Conservation (phyloP, 2,888 invertebrate species). For the Xanthia icteritia region DNA sequence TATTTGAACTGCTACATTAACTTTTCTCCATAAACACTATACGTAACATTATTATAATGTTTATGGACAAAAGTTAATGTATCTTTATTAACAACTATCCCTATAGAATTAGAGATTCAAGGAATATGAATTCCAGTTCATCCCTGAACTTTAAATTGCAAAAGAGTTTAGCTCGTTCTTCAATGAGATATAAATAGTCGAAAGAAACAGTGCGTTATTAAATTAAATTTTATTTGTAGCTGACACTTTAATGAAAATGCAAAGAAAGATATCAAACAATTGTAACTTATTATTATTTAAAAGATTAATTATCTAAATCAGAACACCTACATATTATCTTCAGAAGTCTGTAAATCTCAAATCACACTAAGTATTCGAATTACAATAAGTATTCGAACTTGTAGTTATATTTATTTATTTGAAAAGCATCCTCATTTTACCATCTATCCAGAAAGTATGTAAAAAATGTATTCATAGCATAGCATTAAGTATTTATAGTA, state of each 20-base stretch:
- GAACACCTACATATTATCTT: neutral
- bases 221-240: neutral
- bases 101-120: neutral
- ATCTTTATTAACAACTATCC: neutral
- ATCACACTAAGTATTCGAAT: neutral
- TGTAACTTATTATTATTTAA: neutral
- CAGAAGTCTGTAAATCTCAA: neutral
- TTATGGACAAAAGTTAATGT: neutral
- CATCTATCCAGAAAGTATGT: too few species aligned
- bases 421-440: too few species aligned
- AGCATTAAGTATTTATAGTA: neutral
- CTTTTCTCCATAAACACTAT: too few species aligned
- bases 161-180: neutral
- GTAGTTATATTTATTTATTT: neutral
- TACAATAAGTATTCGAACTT: neutral
- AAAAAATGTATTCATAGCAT: too few species aligned
- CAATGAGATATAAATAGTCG: neutral
- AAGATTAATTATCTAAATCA: neutral
- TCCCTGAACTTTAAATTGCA: neutral
- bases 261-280: neutral
- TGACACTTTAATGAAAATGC: neutral
- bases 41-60: too few species aligned
- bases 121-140: neutral
- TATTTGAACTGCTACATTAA: neutral
- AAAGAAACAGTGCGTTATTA: neutral